These are phyloP conservation scores for Lepidurus arcticus DNA, from an alignment of 1,140 invertebrate genomes.

Conservation along the genomic window DNA sequence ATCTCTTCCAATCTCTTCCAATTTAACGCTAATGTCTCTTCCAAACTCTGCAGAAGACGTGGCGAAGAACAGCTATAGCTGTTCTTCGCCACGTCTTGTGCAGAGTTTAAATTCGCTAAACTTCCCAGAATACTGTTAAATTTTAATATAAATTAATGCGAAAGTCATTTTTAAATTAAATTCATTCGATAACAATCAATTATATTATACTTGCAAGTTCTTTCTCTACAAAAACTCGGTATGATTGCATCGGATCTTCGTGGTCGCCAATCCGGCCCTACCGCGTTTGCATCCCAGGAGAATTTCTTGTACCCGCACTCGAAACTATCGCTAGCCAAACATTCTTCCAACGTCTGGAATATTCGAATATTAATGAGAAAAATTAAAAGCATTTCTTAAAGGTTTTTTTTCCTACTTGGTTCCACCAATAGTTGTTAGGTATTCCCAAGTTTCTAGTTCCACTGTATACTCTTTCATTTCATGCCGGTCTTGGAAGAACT, in stretches of 20 bases:
- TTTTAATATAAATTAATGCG: background rate
- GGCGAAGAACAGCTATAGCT: no score
- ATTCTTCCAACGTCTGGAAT: slow-evolving; percentile 27
- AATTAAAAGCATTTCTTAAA: background rate
- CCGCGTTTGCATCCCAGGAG: background rate
- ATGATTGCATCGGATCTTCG: slow-evolving; percentile 24
- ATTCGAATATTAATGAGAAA: background rate
- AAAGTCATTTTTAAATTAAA: background rate
- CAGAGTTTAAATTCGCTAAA: slow-evolving; percentile 7
- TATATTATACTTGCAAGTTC: slow-evolving; percentile 24
- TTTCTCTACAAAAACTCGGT: slow-evolving; percentile 25
- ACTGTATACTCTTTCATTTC: slow-evolving; percentile 12
- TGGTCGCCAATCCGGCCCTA: slow-evolving; percentile 23
- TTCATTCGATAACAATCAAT: background rate
- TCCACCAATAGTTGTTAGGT: slow-evolving; percentile 24
- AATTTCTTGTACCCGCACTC: slow-evolving; percentile 26
- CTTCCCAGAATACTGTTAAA: slow-evolving; percentile 20
- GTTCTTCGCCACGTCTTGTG: background rate
- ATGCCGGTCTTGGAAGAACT: slow-evolving; percentile 25
- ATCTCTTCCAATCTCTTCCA: slow-evolving; percentile 23
- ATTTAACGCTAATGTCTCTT: slow-evolving; percentile 20
- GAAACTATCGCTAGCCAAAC: background rate
- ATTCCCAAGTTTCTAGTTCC: slow-evolving; percentile 2
- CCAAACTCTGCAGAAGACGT: no score
- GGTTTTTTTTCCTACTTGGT: background rate